Evolutionary conservation across 2,888 invertebrate species (phyloP), one percentile per base, ranked within the genome.

Genomic region (Campaea margaritaria): DNA sequence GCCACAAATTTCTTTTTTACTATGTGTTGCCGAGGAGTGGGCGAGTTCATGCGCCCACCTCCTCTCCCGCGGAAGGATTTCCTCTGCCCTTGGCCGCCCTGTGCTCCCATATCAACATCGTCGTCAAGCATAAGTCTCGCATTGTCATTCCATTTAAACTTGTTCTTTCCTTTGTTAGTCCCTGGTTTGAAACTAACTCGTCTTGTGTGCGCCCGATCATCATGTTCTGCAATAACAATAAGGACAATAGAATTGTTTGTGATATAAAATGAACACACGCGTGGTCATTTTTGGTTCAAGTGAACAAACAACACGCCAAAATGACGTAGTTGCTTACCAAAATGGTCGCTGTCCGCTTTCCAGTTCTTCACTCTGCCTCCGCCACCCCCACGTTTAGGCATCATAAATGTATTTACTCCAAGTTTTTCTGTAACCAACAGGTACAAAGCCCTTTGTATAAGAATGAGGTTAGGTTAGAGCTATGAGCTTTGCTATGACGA

Each of bases 61-160:
- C 91, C 89, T 16, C 86, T 78, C 2, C 91, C 87, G 73, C 89
- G 81, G 52, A 82, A 86, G 0, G 81, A 62, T 0, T 86, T 85
- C 66, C 85, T 86, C n/a, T 70, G 67, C 16, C 76, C 74, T 42
- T 71, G 74, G 1, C 78, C 75, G 47, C 78, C 83, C 11, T 58
- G 53, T 13, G 87, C 88, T 27, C 89, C 89, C 95, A 95, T 95
- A 65, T 95, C 94, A 71, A 95, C 93, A 72, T 95, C 95, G 80
- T 94, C 94, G 70, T 94, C 94, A 50, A 93, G 84, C n/a, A 95
- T 67, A 48, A 94, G 83, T 57, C 91, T 87, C 2, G 91, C 84
- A 62, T 31, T 31, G 31, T 89, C 81, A 56, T 87, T 87, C 79
- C 91, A 93, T 58, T 73, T 84, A 64, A 89, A 89, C 69, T 92